Conservation (phyloP, 1,140 invertebrate species). For the Ganaspis sp. region DNA sequence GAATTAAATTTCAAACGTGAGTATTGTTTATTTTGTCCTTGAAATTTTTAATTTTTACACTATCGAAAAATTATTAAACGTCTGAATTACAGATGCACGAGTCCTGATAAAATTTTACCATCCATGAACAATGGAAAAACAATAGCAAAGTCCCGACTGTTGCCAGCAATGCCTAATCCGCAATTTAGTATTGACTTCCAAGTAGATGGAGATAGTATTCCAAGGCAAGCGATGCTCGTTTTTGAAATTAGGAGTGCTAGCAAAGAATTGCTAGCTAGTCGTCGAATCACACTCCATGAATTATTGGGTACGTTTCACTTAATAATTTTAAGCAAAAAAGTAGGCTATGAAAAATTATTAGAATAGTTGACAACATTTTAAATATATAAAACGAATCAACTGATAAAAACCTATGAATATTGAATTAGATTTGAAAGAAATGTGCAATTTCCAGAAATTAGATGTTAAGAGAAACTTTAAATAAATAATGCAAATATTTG, state of each 20-base stretch:
- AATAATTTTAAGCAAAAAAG: background rate
- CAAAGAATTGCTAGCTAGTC: constrained; percentile 71
- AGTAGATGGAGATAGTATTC: constrained; percentile 65
- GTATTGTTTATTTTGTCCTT: constrained; percentile 23
- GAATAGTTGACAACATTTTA: background rate
- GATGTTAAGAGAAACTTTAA: no score
- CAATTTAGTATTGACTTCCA: constrained; percentile 71
- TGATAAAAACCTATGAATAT: no score
- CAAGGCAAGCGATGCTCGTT: constrained; percentile 66
- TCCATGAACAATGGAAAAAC: constrained; percentile 67
- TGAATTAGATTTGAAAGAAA: no score
- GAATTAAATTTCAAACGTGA: constrained; percentile 69
- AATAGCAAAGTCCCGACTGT: constrained; percentile 69
- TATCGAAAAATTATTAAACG: no score
- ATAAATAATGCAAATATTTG: constrained; percentile 16
- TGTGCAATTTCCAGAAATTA: no score
- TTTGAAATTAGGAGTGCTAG: constrained; percentile 73
- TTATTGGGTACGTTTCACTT: constrained; percentile 65
- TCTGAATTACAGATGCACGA: constrained; percentile 55
- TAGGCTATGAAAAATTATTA: background rate
- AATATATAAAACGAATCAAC: no score
- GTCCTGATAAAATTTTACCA: constrained; percentile 63
- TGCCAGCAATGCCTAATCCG: constrained; percentile 72
- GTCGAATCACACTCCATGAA: constrained; percentile 70
- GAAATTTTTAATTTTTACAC: no score